Evolutionary conservation across 2,113 vertebrate species (phyloP).

Genomic region (Corythornis madagascariensis): DNA sequence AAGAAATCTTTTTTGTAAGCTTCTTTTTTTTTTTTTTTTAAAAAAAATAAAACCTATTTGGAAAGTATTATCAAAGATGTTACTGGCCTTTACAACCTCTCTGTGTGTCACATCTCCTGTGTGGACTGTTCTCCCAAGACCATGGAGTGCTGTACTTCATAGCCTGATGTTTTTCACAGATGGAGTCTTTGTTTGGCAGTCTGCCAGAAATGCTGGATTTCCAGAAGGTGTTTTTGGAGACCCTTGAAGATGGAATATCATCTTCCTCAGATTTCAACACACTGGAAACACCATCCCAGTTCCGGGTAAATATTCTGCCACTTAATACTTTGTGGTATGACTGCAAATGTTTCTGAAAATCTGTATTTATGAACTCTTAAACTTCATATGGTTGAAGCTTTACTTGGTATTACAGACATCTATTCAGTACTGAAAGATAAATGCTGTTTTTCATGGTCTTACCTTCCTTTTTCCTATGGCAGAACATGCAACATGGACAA

Average conservation of each 20-base stretch:
- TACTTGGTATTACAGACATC: not conserved
- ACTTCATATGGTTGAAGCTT: not conserved
- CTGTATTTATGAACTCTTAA: not conserved
- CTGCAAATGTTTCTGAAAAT: not conserved
- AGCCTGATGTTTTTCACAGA: conserved; percentile 72
- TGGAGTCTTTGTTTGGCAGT: conserved; percentile 98
- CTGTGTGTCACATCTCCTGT: not conserved
- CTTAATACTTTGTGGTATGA: not conserved
- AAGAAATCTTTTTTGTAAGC: not conserved
- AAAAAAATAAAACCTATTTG: not conserved
- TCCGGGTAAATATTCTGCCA: conserved; percentile 79
- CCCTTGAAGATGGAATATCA: conserved; percentile 91
- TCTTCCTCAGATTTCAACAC: conserved; percentile 89
- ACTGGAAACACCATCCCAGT: conserved; percentile 91
- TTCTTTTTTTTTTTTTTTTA: not conserved
- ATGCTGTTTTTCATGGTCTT: not conserved
- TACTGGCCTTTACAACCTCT: not conserved
- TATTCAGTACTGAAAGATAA: not conserved
- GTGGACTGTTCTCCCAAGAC: not conserved
- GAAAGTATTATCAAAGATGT: not conserved
- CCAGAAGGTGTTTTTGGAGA: conserved; percentile 96
- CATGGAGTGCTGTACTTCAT: not conserved
- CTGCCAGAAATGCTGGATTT: conserved; percentile 97
- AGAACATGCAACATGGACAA: not conserved
- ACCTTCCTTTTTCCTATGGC: not conserved